Evolutionary conservation across 1,140 invertebrate genomes (phyloP).

Genomic region (Heterodera schachtii): DNA sequence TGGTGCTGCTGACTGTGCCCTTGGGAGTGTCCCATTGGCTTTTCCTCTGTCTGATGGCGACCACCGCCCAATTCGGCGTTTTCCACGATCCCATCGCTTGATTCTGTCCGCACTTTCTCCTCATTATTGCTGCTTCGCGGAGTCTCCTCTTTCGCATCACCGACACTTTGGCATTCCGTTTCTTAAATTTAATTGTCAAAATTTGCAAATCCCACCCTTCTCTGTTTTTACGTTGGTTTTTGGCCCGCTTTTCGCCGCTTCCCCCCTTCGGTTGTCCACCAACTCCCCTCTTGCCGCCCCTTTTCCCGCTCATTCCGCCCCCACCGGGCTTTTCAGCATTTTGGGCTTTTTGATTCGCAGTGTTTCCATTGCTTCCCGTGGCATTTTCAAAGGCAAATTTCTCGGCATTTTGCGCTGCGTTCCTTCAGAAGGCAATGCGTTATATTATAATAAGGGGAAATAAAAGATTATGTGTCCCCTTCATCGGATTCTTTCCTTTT

Average conservation of each 20-base stretch:
- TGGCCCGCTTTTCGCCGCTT: constrained; percentile 3
- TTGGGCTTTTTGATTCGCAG: neutral
- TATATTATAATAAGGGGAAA: no score
- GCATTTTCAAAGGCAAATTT: neutral
- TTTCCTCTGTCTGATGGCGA: neutral
- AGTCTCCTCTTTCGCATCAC: neutral
- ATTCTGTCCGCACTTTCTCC: neutral
- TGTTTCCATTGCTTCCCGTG: neutral
- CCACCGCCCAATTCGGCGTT: constrained; percentile 3
- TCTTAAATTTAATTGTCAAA: neutral
- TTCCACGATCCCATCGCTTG: neutral
- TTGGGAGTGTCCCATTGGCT: neutral
- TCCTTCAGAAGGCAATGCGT: neutral
- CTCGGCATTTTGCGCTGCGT: constrained; percentile 17
- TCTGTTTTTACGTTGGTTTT: neutral
- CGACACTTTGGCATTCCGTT: neutral
- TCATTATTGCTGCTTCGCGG: neutral
- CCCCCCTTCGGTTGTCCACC: neutral
- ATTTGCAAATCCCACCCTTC: neutral
- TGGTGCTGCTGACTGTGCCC: neutral
- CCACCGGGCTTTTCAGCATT: neutral
- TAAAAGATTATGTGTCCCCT: no score
- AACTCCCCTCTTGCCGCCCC: constrained; percentile 25
- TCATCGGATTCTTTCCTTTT: neutral
- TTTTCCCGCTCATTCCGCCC: neutral